Conservation (phyloP, 1,140 invertebrate species). For the Camponotus pennsylvanicus region DNA sequence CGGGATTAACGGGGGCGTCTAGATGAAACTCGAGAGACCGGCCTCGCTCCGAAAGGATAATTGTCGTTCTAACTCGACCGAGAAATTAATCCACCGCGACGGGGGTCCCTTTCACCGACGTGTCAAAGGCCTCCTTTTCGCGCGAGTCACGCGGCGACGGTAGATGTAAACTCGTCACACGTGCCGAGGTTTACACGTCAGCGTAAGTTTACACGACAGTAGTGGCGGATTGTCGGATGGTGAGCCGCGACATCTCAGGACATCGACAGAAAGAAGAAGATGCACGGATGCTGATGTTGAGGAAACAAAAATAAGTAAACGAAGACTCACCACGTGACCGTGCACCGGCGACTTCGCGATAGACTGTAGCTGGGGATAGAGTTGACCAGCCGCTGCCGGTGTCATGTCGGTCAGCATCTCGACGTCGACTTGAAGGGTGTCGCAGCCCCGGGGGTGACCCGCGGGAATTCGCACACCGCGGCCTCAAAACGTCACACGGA, state of each 20-base stretch:
- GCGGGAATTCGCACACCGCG: constrained; percentile 4
- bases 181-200: background rate
- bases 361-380: constrained; percentile 85
- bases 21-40: constrained; percentile 64
- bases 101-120: background rate
- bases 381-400: constrained; percentile 85
- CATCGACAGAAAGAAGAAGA: too few species aligned
- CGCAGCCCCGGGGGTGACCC: background rate
- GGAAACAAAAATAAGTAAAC: background rate
- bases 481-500: constrained; percentile 9
- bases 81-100: constrained; percentile 19
- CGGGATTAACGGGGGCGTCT: constrained; percentile 7
- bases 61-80: background rate
- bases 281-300: background rate
- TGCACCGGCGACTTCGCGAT: constrained; percentile 85
- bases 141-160: background rate
- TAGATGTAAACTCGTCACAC: constrained; percentile 35
- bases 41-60: constrained; percentile 65
- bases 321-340: constrained; percentile 85
- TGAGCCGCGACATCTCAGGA: background rate
- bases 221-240: background rate
- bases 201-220: too few species aligned
- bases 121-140: background rate
- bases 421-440: constrained; percentile 37
- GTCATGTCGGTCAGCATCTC: constrained; percentile 86